Evolutionary conservation across 2,888 invertebrate species (phyloP), one percentile per base, ranked within the genome.

Genomic region (Prionchulus punctatus): DNA sequence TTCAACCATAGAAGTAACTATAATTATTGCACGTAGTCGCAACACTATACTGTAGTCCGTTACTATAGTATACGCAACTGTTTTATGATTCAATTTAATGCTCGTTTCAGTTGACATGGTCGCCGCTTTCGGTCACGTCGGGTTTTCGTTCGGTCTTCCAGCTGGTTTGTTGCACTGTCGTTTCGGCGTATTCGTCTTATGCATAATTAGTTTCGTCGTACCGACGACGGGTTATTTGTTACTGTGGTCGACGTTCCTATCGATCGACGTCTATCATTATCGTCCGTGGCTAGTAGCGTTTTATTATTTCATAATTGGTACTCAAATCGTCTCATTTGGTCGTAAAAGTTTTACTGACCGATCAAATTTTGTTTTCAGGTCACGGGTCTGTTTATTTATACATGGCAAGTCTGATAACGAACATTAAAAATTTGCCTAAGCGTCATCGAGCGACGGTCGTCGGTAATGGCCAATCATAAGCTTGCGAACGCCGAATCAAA

Each of bases 301-400:
- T 7, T 7, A n/a, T 12, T 49, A 49, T 49, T 49, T 49, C 28
- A 7, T 49, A 15, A 30, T 49, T 28, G 50, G 50, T 49, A 49
- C 4, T 4, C 12, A 12, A 23, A 45, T n/a, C n/a, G n/a, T n/a
- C n/a, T n/a, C n/a, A n/a, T n/a, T n/a, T n/a, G n/a, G n/a, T n/a
- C n/a, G n/a, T n/a, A n/a, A n/a, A n/a, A n/a, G n/a, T n/a, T n/a
- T n/a, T n/a, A n/a, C n/a, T n/a, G n/a, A n/a, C n/a, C n/a, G n/a
- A n/a, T n/a, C n/a, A n/a, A n/a, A n/a, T n/a, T n/a, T n/a, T n/a
- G n/a, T n/a, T 12, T 49, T 49, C 7, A 49, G 50, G 50, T 12
- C 50, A 49, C 30, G 50, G 50, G 28, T 49, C 30, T 4, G 12
- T 7, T 4, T 49, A 49, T 21, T 30, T 49, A 30, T 49, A 49